phyloP scores from a whole-genome alignment of 2,797 vertebrate species.

The Rhynchotus rufescens region DNA sequence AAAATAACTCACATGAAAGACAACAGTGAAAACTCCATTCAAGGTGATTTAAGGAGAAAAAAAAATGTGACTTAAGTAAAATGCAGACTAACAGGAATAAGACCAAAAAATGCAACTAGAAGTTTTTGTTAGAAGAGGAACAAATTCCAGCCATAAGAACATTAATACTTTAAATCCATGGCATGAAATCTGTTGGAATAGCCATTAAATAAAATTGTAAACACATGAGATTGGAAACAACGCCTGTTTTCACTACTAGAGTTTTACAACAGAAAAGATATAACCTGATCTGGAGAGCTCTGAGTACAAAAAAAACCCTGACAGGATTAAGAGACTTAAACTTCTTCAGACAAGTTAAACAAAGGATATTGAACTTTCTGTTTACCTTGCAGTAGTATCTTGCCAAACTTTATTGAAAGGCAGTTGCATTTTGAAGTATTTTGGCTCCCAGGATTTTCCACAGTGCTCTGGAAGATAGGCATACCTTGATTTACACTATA shows the following conservation, averaged over 20 bases:
- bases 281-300: constrained; percentile 45
- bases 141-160: background rate
- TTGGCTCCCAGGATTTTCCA: background rate
- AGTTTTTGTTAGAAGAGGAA: background rate
- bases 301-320: constrained; percentile 18
- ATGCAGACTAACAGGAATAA: background rate
- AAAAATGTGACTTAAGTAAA: background rate
- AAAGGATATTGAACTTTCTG: constrained; percentile 12
- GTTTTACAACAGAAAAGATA: constrained; percentile 22
- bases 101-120: background rate
- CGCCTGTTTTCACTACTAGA: constrained; percentile 31
- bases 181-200: constrained; percentile 23
- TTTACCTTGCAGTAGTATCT: background rate
- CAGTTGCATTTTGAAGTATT: background rate
- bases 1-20: background rate
- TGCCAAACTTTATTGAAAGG: constrained; percentile 35
- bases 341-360: constrained; percentile 31
- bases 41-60: background rate
- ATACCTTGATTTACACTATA: background rate
- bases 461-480: background rate
- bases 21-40: background rate
- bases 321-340: constrained; percentile 11
- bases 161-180: constrained; percentile 4
- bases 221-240: constrained; percentile 33
- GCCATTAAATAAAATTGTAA: constrained; percentile 25